phyloP scores from a whole-genome alignment of 2,888 invertebrate genomes.

The Brachylomia viminalis region DNA sequence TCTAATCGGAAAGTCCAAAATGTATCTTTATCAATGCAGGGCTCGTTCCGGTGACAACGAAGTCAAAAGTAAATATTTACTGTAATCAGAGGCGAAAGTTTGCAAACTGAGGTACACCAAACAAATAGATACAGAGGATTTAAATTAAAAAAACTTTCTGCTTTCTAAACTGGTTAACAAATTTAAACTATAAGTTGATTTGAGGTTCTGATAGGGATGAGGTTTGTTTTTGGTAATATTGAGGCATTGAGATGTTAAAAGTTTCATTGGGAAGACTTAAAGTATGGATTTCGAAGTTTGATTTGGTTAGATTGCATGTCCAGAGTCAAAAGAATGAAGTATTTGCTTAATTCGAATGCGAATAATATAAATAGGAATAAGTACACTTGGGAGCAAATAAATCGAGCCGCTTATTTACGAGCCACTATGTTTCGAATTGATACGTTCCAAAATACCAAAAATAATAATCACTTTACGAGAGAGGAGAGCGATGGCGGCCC shows the following conservation, averaged over 20 bases:
- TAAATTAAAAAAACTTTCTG: slow-evolving; percentile 58
- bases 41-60: slow-evolving; percentile 67
- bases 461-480: too few relatives aligned
- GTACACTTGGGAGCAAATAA: too few relatives aligned
- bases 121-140: slow-evolving; percentile 61
- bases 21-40: slow-evolving; percentile 71
- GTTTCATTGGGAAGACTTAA: not conserved
- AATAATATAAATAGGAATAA: too few relatives aligned
- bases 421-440: too few relatives aligned
- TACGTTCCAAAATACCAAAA: too few relatives aligned
- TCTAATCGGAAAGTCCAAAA: slow-evolving; percentile 30
- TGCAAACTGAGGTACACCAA: slow-evolving; percentile 51
- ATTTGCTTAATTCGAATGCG: not conserved
- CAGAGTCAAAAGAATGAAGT: not conserved
- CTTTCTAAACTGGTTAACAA: slow-evolving; percentile 45
- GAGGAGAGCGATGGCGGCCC: too few relatives aligned
- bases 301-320: not conserved
- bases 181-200: slow-evolving; percentile 47
- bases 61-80: slow-evolving; percentile 77
- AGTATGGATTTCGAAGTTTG: not conserved
- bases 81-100: slow-evolving; percentile 77
- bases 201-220: slow-evolving; percentile 22
- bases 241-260: not conserved
- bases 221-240: slow-evolving; percentile 10
- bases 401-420: too few relatives aligned